These are phyloP conservation scores for Barnardius zonarius DNA, from an alignment of 2,113 vertebrate species.

Conservation along the genomic window DNA sequence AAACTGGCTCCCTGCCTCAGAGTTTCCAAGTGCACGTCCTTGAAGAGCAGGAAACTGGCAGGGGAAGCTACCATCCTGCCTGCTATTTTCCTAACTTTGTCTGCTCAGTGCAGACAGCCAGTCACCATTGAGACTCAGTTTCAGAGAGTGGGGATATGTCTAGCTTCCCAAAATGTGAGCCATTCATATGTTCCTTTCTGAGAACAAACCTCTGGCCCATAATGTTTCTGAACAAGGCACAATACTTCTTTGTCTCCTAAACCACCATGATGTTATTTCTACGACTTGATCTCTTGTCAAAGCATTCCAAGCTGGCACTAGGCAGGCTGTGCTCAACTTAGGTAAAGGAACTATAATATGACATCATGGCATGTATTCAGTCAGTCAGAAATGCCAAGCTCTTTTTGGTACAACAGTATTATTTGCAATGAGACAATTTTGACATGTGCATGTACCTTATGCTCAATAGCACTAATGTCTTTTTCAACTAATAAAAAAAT, in stretches of 20 bases:
- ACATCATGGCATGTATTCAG: background rate
- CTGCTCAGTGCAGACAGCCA: background rate
- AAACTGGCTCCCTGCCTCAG: constrained; percentile 29
- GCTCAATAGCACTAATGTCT: background rate
- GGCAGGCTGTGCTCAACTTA: background rate
- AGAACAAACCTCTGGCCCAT: background rate
- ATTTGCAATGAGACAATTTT: background rate
- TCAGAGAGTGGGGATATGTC: background rate
- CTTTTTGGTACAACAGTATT: background rate
- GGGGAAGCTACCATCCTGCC: background rate
- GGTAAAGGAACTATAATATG: background rate
- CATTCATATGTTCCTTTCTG: background rate
- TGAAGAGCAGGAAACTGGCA: background rate
- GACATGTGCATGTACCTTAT: background rate
- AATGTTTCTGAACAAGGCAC: background rate
- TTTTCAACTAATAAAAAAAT: background rate
- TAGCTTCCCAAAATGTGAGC: background rate
- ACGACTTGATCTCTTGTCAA: background rate
- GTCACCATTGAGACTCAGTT: background rate
- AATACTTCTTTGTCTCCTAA: background rate
- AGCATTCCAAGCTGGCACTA: background rate
- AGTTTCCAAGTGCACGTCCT: constrained; percentile 15
- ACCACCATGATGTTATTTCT: background rate
- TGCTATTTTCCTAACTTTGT: background rate
- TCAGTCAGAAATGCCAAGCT: background rate